phyloP scores from a whole-genome alignment of 2,888 invertebrate species.

The Drosophila melanocephala region DNA sequence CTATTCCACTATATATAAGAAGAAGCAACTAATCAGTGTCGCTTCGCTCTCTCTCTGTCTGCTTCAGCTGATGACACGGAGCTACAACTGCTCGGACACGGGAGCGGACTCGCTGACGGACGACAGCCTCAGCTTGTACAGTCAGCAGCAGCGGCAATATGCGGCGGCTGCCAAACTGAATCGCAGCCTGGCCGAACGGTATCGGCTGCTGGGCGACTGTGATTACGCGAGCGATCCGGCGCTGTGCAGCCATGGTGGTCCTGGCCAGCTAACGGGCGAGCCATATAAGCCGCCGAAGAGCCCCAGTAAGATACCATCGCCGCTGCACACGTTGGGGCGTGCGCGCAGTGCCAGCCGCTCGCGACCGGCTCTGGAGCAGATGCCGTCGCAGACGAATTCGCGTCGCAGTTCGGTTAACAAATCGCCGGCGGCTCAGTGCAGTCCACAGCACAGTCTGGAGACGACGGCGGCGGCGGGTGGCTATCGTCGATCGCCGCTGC shows the following conservation, averaged over 20 bases:
- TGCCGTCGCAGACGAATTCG: slow-evolving; percentile 76
- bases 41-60: neutral
- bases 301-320: slow-evolving; percentile 92
- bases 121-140: slow-evolving; percentile 78
- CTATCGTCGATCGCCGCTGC: slow-evolving; percentile 73
- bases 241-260: slow-evolving; percentile 65
- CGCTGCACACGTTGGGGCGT: slow-evolving; percentile 89
- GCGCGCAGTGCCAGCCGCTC: slow-evolving; percentile 85
- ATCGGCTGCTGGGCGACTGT: slow-evolving; percentile 82
- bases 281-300: slow-evolving; percentile 85
- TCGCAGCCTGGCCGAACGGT: slow-evolving; percentile 81
- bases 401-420: slow-evolving; percentile 83
- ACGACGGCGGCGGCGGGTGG: slow-evolving; percentile 33
- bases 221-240: slow-evolving; percentile 85
- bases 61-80: slow-evolving; percentile 84
- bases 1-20: too few relatives aligned
- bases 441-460: slow-evolving; percentile 83
- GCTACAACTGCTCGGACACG: slow-evolving; percentile 83
- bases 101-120: slow-evolving; percentile 81
- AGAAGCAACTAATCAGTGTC: neutral
- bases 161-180: slow-evolving; percentile 74
- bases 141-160: slow-evolving; percentile 65
- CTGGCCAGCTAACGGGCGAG: slow-evolving; percentile 43
- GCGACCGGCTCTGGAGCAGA: slow-evolving; percentile 79
- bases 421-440: slow-evolving; percentile 83